Base-by-base conservation (phyloP, 1,140 invertebrate genomes). In the Pseudoatta argentina region DNA sequence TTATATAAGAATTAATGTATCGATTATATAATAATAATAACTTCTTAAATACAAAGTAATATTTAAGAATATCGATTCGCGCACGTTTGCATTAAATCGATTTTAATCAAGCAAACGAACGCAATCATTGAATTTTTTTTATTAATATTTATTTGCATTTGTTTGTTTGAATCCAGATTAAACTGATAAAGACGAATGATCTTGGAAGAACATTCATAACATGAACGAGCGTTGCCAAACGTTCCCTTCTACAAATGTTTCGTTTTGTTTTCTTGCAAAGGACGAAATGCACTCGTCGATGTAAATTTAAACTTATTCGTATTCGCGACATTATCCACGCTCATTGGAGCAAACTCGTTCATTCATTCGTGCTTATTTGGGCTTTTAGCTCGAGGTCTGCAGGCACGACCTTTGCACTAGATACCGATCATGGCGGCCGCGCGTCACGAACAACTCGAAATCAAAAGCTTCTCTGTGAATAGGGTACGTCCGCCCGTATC, bases 401-500 rank as follows among this genome's bases (percentile, higher is more conserved):
- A 51, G 39, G 8, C 39, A 51, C 66, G 21, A 51, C 39, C 66
- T 69, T 51, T 69, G n/a, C 53, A 57, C 51, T 59, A 78, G 79
- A 63, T 48, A 53, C 67, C 66, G 71, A 85, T 77, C 72, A 86
- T 39, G 57, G 53, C 39, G 39, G 12, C 24, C 24, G 14, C 72
- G 59, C 81, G 83, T 63, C 72, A 75, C 67, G 72, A 77, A 63
- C 82, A 64, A 77, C 63, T 61, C 73, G 82, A 87, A 87, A 87
- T 87, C 81, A 87, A 87, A 87, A 87, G 81, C 86, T 77, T 27
- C 57, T 86, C 55, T 63, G 69, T 61, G 79, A 63, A n/a, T 64
- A 27, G 44, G 59, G 64, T 57, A 86, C 72, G 83, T 51, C 64
- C 79, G 83, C 51, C 61, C 44, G 67, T 73, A 57, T 87, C 86